Evolutionary conservation across 2,888 invertebrate species (phyloP), one percentile per base, ranked within the genome.

Genomic region (Zeuzera pyrina): DNA sequence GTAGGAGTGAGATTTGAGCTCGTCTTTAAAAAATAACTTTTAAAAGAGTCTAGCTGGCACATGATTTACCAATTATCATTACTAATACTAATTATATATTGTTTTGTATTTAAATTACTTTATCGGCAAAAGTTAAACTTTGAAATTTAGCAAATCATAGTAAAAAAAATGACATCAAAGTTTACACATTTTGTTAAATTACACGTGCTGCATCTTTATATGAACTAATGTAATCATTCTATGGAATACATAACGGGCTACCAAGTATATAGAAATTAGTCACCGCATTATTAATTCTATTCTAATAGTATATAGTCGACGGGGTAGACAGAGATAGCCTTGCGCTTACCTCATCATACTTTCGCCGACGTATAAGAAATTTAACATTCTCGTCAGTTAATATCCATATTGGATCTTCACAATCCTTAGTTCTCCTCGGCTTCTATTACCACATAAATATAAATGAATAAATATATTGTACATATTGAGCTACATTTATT

Each of bases 11-110:
- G 49, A 47, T 49, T 53, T 47, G 52, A 49, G 78, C 81, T 83
- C 77, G 50, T 70, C 78, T 74, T 74, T 79, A 77, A 74, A 81
- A 79, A 74, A 54, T 53, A 39, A 58, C 42, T 78, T 81, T 83
- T 79, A 68, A 79, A 71, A 69, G 78, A 62, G 52, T 49, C 70
- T 32, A 76, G 83, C 73, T 40, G 38, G 51, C 58, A 58, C 60
- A 50, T 51, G 49, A 51, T 48, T 48, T 63, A 69, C 63, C 71
- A 69, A 71, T 60, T 57, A 38, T 47, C 57, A 52, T 45, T 53
- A 73, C 66, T 43, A 35, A n/a, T n/a, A n/a, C 8, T 30, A 39
- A 41, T 43, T 34, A 35, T 38, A 42, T 52, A 39, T 51, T 52
- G 45, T 47, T 43, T 42, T 47, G 43, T 47, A 43, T 51, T 49